Base-by-base conservation (phyloP, 2,797 vertebrate species). In the Stomatorhinus walkeri region DNA sequence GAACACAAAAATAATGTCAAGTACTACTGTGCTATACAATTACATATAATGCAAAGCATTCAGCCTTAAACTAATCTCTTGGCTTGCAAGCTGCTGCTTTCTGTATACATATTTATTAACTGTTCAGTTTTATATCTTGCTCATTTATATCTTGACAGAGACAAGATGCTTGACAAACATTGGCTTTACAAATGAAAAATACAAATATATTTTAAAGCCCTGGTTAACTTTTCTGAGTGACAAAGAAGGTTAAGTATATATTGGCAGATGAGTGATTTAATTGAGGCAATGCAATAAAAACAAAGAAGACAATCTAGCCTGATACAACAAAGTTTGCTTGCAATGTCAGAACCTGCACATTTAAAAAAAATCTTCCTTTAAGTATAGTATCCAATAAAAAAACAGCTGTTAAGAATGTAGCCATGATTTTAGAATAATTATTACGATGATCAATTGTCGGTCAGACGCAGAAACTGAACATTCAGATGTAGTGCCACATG, bases 401-500 rank as follows among this genome's bases (percentile, higher is more conserved):
- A 43, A 89, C 52, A 88, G 89, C 0, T n/a, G 84, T 89, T 48
- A 61, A 64, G 83, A 48, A 48, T 12, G 6, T 5, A 85, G 68
- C 88, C 68, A 88, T 83, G 88, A 84, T 83, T 90, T 89, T 72
- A 89, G 24, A 88, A 88, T 85, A 90, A 43, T 84, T 72, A 46
- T 6, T n/a, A 85, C 28, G 2, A 49, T 91, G 92, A 88, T 76
- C 90, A 90, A 64, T 85, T 79, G 87, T 22, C 90, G 56, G 90
- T 87, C 90, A 92, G 91, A 85, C 88, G 89, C 87, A 91, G 89
- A 91, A 91, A 89, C 86, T 88, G 89, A 89, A 90, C 88, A 83
- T 87, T 90, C 52, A 52, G 90, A 92, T 92, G 87, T 48, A 89
- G 89, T 49, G 84, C 52, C 81, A 32, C 90, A 90, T 72, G 48